Evolutionary conservation across 1,140 invertebrate species (phyloP).

Genomic region (Drosophila tani): DNA sequence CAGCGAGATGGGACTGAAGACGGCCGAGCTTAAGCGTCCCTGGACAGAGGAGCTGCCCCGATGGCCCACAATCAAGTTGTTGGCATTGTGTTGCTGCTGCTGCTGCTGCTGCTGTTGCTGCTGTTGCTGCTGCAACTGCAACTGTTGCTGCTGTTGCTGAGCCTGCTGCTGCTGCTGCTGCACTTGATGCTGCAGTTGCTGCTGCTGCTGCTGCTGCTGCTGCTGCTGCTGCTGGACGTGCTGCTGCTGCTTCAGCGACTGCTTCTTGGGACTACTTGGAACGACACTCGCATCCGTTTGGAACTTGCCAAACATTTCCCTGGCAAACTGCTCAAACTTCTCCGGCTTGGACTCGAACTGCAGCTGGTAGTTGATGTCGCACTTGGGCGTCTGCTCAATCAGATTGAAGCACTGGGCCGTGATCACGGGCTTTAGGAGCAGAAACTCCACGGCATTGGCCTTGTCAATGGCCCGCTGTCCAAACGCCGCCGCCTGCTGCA

Average conservation of each 20-base stretch:
- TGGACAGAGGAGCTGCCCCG: conserved; percentile 62
- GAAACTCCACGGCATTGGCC: conserved; percentile 93
- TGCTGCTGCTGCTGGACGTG: conserved; percentile 22
- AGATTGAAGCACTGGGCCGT: conserved; percentile 90
- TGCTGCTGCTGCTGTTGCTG: conserved; percentile 17
- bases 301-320: conserved; percentile 90
- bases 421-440: conserved; percentile 92
- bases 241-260: conserved; percentile 23
- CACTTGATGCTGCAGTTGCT: conserved; percentile 13
- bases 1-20: conserved; percentile 88
- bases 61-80: conserved; percentile 46
- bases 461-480: conserved; percentile 91
- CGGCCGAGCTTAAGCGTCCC: conserved; percentile 65
- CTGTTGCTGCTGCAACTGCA: conserved; percentile 6
- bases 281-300: conserved; percentile 86
- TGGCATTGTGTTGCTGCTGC: conserved; percentile 31
- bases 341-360: conserved; percentile 93
- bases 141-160: conserved; percentile 11
- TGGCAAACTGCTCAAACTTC: conserved; percentile 90
- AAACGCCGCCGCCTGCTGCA: conserved; percentile 94
- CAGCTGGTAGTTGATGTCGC: conserved; percentile 91
- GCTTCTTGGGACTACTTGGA: conserved; percentile 27
- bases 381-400: conserved; percentile 92
- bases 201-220: conserved; percentile 9
- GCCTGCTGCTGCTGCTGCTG: conserved; percentile 10